Percentiles rank a stretch among this genome's conserved stretches.
These are phyloP conservation scores for Leptodactylus fuscus DNA, from an alignment of 2,113 vertebrate species.

Conservation along the genomic window DNA sequence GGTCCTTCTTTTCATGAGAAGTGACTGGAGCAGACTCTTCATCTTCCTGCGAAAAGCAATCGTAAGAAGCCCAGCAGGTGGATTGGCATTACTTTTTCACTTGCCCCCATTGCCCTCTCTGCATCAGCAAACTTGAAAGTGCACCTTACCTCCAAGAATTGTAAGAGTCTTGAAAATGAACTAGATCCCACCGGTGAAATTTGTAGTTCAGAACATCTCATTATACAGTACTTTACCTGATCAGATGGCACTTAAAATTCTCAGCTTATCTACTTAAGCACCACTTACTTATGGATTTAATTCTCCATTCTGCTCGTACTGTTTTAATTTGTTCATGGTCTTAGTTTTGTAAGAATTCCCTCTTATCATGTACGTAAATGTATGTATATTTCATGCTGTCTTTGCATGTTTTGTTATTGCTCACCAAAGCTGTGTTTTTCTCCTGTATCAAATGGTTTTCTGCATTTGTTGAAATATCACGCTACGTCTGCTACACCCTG, in stretches of 20 bases:
- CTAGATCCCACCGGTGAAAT: conserved; percentile 47
- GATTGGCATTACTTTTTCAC: conserved; percentile 32
- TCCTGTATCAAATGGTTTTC: not conserved
- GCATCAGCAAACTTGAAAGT: conserved; percentile 52
- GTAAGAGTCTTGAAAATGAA: conserved; percentile 38
- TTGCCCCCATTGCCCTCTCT: conserved; percentile 40
- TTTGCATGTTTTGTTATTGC: not conserved
- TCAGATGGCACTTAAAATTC: conserved; percentile 55
- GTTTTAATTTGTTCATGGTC: conserved; percentile 55
- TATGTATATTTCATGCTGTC: conserved; percentile 9
- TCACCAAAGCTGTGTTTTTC: not conserved
- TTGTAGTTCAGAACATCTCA: conserved; percentile 52
- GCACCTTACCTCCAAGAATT: conserved; percentile 47
- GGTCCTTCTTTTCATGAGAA: conserved; percentile 28
- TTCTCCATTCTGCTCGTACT: conserved; percentile 52
- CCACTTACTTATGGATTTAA: conserved; percentile 53
- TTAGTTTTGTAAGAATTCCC: conserved; percentile 25
- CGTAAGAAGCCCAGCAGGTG: conserved; percentile 27
- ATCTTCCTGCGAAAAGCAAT: conserved; percentile 31
- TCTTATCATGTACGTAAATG: not conserved
- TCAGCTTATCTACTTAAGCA: conserved; percentile 57
- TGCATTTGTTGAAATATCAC: conserved; percentile 17
- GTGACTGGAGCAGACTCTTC: conserved; percentile 10
- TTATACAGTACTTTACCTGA: conserved; percentile 58
- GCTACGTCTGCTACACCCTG: conserved; percentile 31